These are phyloP conservation scores for Ptyas mucosa DNA, from an alignment of 2,113 vertebrate species.

Conservation along the genomic window DNA sequence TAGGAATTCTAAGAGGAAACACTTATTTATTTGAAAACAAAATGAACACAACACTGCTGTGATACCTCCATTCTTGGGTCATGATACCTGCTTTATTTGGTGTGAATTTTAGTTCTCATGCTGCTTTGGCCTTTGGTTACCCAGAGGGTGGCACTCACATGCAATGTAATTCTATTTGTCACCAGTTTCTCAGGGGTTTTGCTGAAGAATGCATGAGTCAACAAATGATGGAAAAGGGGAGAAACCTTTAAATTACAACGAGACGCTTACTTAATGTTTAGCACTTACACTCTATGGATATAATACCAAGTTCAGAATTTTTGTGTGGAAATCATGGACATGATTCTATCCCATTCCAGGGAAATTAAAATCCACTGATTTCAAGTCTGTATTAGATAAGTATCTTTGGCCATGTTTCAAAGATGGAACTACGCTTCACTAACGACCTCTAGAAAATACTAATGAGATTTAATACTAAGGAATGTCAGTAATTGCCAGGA, in stretches of 20 bases:
- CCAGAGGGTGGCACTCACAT: not conserved
- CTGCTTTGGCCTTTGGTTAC: not conserved
- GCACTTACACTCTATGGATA: not conserved
- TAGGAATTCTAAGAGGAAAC: not conserved
- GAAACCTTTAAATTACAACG: not conserved
- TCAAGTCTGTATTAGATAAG: conserved; percentile 10
- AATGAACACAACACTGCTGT: not conserved
- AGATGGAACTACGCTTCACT: conserved; percentile 38
- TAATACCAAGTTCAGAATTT: not conserved
- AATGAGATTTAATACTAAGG: conserved; percentile 21
- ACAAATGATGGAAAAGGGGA: not conserved
- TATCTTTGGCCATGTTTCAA: conserved; percentile 44
- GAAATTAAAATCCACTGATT: not conserved
- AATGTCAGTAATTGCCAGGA: conserved; percentile 32
- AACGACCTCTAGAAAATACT: conserved; percentile 55
- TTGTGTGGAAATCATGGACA: not conserved
- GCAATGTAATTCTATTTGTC: not conserved
- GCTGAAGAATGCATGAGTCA: not conserved
- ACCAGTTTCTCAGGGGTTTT: not conserved
- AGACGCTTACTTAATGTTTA: not conserved
- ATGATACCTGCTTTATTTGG: not conserved
- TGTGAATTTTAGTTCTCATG: not conserved
- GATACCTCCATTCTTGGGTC: not conserved
- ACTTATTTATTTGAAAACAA: not conserved
- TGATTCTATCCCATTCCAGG: not conserved